Conservation (phyloP, 2,888 invertebrate species). For the Chouioia cunea region DNA sequence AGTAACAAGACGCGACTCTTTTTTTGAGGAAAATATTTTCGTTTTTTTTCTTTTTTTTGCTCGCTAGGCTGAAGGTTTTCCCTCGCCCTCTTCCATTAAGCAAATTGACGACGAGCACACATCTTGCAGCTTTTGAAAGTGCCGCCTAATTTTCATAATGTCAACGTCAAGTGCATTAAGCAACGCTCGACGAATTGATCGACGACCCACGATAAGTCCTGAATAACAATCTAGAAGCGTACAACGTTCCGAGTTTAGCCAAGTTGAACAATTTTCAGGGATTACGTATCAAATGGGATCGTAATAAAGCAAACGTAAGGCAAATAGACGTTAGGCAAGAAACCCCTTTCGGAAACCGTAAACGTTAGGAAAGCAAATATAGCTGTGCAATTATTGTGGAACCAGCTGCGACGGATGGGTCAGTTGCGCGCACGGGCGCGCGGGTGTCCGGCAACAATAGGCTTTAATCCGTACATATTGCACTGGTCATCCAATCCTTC, state of each 20-base stretch:
- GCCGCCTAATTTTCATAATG: constrained; percentile 62
- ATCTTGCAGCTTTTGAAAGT: constrained; percentile 44
- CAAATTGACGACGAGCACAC: constrained; percentile 55
- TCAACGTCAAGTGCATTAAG: constrained; percentile 42
- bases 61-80: constrained; percentile 3
- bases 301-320: too few species aligned
- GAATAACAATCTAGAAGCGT: too few species aligned
- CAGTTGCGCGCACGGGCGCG: too few species aligned
- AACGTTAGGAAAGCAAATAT: neutral
- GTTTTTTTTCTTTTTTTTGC: constrained; percentile 13
- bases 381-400: neutral
- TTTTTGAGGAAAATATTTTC: constrained; percentile 18
- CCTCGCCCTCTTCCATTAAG: constrained; percentile 57
- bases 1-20: constrained; percentile 18
- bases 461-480: constrained; percentile 45
- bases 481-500: constrained; percentile 34
- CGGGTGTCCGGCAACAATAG: constrained; percentile 30
- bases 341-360: constrained; percentile 19
- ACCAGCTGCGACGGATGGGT: constrained; percentile 45
- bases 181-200: constrained; percentile 31
- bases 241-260: too few species aligned
- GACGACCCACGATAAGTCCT: constrained; percentile 14
- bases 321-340: neutral
- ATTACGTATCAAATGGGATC: too few species aligned
- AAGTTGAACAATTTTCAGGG: too few species aligned